Percentiles rank a stretch among this genome's conserved stretches.
Evolutionary conservation across 2,113 vertebrate genomes (phyloP).

Genomic region (Apus apus): DNA sequence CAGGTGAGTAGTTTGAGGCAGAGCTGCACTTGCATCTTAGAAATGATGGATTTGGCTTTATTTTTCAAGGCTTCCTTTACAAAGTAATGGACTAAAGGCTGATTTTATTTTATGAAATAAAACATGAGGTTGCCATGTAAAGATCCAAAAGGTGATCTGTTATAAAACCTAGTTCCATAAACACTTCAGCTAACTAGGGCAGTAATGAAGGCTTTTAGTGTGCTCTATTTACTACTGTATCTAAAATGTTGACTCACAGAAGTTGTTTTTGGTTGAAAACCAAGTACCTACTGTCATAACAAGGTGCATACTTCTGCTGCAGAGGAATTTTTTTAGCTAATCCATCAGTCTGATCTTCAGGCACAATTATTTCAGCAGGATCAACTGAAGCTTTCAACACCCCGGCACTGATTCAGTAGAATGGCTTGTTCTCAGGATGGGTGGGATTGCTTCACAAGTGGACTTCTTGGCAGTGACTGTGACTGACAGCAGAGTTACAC

Average conservation of each 20-base stretch:
- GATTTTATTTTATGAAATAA: background rate
- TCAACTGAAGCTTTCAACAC: background rate
- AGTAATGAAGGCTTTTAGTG: background rate
- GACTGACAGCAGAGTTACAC: background rate
- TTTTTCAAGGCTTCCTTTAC: background rate
- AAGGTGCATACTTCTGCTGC: background rate
- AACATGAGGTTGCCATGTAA: background rate
- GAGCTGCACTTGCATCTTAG: background rate
- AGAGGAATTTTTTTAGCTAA: background rate
- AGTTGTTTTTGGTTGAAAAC: background rate
- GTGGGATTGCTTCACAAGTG: background rate
- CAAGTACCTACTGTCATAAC: background rate
- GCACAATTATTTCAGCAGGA: background rate
- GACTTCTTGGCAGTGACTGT: background rate
- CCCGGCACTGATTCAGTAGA: background rate
- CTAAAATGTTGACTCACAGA: background rate
- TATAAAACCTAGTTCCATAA: background rate
- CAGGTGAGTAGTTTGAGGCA: background rate
- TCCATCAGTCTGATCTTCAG: constrained; percentile 17
- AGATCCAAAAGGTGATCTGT: background rate
- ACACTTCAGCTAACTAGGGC: background rate
- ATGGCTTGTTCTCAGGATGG: background rate
- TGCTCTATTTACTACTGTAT: background rate
- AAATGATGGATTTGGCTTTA: background rate
- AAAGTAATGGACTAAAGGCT: background rate